These are phyloP conservation scores for Falco berigora DNA, from an alignment of 2,797 vertebrate species.

Conservation along the genomic window DNA sequence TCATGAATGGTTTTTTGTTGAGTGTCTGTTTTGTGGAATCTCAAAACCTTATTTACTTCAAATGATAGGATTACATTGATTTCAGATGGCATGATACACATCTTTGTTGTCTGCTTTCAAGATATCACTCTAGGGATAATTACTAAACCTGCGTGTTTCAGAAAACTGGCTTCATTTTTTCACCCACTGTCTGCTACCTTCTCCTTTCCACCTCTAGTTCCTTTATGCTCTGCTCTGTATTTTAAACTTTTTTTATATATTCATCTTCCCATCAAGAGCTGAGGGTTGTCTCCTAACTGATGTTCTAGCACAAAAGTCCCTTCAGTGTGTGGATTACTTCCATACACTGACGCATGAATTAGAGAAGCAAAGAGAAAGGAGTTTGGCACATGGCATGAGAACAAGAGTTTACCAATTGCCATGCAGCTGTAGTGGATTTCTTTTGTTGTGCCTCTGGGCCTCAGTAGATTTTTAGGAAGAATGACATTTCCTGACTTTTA, in stretches of 20 bases:
- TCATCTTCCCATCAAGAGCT: neutral
- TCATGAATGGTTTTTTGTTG: neutral
- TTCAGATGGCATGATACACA: neutral
- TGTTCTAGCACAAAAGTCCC: neutral
- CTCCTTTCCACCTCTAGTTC: neutral
- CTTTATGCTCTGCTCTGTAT: neutral
- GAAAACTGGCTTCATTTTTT: neutral
- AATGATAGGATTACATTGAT: neutral
- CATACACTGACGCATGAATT: neutral
- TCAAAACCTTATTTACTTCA: neutral
- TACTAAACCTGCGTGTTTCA: accelerated
- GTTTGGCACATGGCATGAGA: slow-evolving; percentile 18
- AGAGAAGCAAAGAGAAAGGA: neutral
- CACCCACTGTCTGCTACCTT: neutral
- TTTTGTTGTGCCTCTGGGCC: slow-evolving; percentile 51
- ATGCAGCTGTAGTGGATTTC: slow-evolving; percentile 32
- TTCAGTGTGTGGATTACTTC: neutral
- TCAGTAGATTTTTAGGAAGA: slow-evolving; percentile 43
- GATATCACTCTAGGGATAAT: neutral
- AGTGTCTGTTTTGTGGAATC: neutral
- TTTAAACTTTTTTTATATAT: neutral
- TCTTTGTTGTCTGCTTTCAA: neutral
- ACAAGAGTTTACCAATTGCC: slow-evolving; percentile 31
- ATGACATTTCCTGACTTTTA: slow-evolving; percentile 39
- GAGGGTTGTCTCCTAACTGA: neutral